phyloP scores from a whole-genome alignment of 2,113 vertebrate genomes.

The Eptatretus burgeri region DNA sequence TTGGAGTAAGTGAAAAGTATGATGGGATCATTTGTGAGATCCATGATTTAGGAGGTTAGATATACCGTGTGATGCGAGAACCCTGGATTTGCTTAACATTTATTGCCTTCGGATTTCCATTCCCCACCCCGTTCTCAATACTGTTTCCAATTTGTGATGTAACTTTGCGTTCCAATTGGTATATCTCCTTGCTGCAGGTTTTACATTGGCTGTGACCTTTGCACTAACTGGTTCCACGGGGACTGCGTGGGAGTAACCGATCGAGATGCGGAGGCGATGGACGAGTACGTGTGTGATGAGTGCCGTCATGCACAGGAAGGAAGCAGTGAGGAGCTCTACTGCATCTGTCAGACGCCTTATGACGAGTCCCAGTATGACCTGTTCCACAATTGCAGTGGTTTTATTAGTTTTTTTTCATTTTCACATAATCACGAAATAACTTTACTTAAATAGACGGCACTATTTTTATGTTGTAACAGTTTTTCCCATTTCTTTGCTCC shows the following conservation, averaged over 20 bases:
- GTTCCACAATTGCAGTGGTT: conserved; percentile 31
- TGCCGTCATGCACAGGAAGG: conserved; percentile 90
- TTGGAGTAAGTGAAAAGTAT: no score
- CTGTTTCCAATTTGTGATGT: no score
- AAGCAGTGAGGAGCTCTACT: conserved; percentile 65
- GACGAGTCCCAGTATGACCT: conserved; percentile 52
- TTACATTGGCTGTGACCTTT: conserved; percentile 98
- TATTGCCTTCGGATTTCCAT: no score
- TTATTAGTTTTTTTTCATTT: conserved; percentile 28
- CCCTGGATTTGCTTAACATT: no score
- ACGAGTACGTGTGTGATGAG: conserved; percentile 97
- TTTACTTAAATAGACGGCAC: conserved; percentile 19
- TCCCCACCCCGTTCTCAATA: no score
- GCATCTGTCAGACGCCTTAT: conserved; percentile 58
- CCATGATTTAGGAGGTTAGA: no score
- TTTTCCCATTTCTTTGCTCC: conserved; percentile 14
- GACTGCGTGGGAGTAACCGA: conserved; percentile 95
- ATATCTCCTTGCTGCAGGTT: conserved; percentile 30
- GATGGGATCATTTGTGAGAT: no score
- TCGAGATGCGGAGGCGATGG: conserved; percentile 98
- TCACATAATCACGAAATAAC: conserved; percentile 17
- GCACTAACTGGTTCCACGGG: conserved; percentile 99
- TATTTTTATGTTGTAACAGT: conserved; percentile 18
- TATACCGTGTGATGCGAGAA: no score
- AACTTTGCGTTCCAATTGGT: no score